Percentiles rank a stretch among this genome's conserved stretches.
phyloP scores from a whole-genome alignment of 2,888 invertebrate species.

The Chymomyza procnemis region DNA sequence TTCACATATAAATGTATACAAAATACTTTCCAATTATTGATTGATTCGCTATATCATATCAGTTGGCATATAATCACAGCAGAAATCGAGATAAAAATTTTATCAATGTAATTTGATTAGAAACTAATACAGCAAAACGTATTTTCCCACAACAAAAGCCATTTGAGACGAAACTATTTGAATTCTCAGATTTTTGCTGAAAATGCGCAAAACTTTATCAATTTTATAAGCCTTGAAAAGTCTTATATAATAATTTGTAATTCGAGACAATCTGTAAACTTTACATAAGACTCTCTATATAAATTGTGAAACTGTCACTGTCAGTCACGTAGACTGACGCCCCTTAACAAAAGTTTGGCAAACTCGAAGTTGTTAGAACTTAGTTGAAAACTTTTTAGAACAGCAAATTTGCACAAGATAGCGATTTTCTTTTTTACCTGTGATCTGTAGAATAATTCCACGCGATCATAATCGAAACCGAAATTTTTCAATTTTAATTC shows the following conservation, averaged over 20 bases:
- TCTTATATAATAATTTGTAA: neutral
- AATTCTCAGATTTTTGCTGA: too few relatives aligned
- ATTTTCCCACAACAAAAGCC: too few relatives aligned
- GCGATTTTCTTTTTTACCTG: conserved; percentile 61
- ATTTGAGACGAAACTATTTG: too few relatives aligned
- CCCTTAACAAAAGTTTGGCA: neutral
- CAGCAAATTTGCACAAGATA: neutral
- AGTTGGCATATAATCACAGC: neutral
- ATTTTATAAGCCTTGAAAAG: too few relatives aligned
- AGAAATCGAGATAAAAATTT: neutral
- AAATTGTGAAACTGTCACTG: neutral
- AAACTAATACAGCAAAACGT: neutral
- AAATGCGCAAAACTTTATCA: neutral
- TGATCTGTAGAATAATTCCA: conserved; percentile 76
- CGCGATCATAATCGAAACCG: conserved; percentile 69
- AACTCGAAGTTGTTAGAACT: too few relatives aligned
- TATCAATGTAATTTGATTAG: neutral
- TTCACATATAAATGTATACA: too few relatives aligned
- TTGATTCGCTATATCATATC: neutral
- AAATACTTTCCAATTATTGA: neutral
- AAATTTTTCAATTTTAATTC: conserved; percentile 74
- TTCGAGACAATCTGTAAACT: neutral
- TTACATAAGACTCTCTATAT: neutral
- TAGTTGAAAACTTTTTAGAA: neutral
- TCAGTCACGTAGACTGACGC: neutral